These are phyloP conservation scores for Apodemia duryi DNA, from an alignment of 2,888 invertebrate species.

Conservation along the genomic window DNA sequence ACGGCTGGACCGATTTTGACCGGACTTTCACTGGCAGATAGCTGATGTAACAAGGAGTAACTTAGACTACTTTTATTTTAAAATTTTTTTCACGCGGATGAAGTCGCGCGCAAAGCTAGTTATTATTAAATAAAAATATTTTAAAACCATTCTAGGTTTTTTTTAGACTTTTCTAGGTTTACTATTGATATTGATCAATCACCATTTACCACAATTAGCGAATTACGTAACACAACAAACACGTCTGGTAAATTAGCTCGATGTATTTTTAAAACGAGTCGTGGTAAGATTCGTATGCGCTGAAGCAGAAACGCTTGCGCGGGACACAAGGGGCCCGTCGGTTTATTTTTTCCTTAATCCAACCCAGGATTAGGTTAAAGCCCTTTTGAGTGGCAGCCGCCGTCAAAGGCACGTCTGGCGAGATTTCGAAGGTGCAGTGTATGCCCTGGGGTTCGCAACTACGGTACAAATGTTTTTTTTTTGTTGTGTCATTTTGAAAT, in stretches of 20 bases:
- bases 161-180: too few relatives aligned
- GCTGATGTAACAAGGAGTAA: too few relatives aligned
- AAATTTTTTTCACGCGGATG: too few relatives aligned
- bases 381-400: constrained; percentile 76
- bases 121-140: too few relatives aligned
- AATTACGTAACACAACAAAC: constrained; percentile 1
- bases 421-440: constrained; percentile 38
- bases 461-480: constrained; percentile 23
- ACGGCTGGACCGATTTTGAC: too few relatives aligned
- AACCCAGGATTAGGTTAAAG: constrained; percentile 74
- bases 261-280: constrained; percentile 14
- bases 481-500: background rate
- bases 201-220: background rate
- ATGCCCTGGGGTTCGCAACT: constrained; percentile 41
- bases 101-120: too few relatives aligned
- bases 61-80: too few relatives aligned
- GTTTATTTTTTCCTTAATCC: constrained; percentile 76
- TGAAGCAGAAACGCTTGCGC: constrained; percentile 71
- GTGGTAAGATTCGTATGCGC: constrained; percentile 43
- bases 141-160: too few relatives aligned
- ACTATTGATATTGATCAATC: background rate
- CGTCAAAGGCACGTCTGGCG: constrained; percentile 65
- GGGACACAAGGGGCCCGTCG: constrained; percentile 65
- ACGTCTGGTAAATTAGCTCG: background rate
- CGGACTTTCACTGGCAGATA: too few relatives aligned